phyloP scores from a whole-genome alignment of 2,113 vertebrate species.

The Ptychochromis oligacanthus region DNA sequence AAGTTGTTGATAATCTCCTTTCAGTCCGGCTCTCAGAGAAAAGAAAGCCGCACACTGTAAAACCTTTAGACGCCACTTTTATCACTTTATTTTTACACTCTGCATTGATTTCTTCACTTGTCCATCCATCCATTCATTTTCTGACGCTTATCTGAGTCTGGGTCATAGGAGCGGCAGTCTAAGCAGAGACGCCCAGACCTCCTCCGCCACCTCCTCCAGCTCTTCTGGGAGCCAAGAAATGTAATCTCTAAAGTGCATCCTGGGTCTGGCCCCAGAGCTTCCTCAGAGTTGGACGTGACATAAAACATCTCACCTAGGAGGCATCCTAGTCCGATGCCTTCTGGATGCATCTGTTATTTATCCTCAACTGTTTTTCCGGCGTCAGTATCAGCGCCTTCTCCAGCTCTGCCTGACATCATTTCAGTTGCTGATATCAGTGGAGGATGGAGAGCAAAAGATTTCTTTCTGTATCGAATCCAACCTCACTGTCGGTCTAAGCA shows the following conservation, averaged over 20 bases:
- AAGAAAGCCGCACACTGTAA: not conserved
- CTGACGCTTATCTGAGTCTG: not conserved
- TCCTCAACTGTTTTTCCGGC: not conserved
- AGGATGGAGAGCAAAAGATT: not conserved
- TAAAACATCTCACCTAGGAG: not conserved
- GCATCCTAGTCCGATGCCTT: not conserved
- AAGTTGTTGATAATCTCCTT: not conserved
- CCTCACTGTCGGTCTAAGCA: not conserved
- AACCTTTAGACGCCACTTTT: not conserved
- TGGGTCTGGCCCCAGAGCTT: not conserved
- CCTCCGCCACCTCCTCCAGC: not conserved
- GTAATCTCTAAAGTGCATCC: not conserved
- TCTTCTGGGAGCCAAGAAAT: not conserved
- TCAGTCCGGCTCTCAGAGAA: not conserved
- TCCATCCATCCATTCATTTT: not conserved
- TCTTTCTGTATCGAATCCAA: not conserved
- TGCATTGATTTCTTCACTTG: not conserved
- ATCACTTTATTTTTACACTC: not conserved
- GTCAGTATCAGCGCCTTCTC: not conserved
- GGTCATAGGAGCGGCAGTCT: not conserved
- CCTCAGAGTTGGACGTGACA: not conserved
- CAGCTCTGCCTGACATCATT: not conserved
- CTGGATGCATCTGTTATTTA: not conserved
- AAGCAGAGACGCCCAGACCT: too few relatives aligned
- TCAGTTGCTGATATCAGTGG: not conserved